Evolutionary conservation across 1,140 invertebrate species (phyloP), one percentile per base, ranked within the genome.

Genomic region (Proctacanthus coquilletti): DNA sequence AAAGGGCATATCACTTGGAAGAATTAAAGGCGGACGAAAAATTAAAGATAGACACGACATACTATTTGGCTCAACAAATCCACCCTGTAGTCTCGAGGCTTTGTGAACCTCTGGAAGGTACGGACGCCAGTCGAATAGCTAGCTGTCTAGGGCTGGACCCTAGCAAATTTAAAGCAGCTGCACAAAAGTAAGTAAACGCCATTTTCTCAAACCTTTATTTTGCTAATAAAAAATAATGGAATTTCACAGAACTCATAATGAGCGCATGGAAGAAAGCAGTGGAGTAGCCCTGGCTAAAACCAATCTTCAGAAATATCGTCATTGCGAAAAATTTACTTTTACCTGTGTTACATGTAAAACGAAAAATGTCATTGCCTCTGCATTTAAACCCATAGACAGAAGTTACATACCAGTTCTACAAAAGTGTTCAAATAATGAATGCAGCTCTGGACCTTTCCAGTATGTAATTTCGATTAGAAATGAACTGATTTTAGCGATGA

Each of bases 81-180:
- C 88, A 95, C 58, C 94, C 94, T 1, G 91, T 99, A 0, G 75
- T 98, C 37, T 78, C 84, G 11, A 71, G 95, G 41, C 76, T 99
- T 44, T 93, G 88, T 53, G 89, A 96, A 43, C 93, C 93, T 11
- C 87, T 99, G 21, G 86, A 95, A 46, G 89, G 88, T 2, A 84
- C 87, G 37, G 92, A 98, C 65, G 74, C 83, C 18, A 80, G 79
- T 36, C 71, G 83, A 39, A 75, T 99, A 32, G 94, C 94, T 3
- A 76, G 91, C 52, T 80, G 81, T 55, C 66, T 99, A 36, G 94
- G 93, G 60, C 50, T 75, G 14, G 72, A 77, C 55, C 64, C 65
- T 2, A 51, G 34, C 11, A 52, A 57, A 34, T 62, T 56, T 35
- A 56, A 57, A 20, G 56, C 56, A 42, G 49, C 54, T 43, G 53